Evolutionary conservation across 1,140 invertebrate genomes (phyloP), one percentile per base, ranked within the genome.

Genomic region (Drosophila micromelanica): DNA sequence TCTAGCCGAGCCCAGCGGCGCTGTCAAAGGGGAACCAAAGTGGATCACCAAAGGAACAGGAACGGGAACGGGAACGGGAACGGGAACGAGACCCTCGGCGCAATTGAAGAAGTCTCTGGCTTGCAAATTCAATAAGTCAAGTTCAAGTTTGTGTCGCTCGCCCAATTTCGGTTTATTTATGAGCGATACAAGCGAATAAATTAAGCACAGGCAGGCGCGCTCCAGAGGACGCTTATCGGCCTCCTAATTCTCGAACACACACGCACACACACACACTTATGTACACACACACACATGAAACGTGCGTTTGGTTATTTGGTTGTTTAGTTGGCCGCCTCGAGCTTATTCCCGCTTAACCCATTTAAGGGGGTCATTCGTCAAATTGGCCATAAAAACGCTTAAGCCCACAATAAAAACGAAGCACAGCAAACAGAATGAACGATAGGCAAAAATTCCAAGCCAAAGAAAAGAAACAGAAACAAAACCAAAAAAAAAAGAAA

Each of bases 81-180:
- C 20, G 2, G 48, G 40, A 61, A 60, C 46, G 49, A 38, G 30
- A 62, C 69, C 69, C 63, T 72, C 46, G 46, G 42, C 69, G 62
- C 69, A 72, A 72, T 72, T 72, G 69, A 72, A 72, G 69, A 72
- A 72, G 54, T 74, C 72, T 49, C 37, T 38, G 38, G 7, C 70
- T 61, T 72, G 73, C 70, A 85, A 85, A 87, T 85, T 85, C 81
- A 85, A 85, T 85, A 85, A 87, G 78, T 82, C 80, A 82, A 85
- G 68, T 79, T 65, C 68, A 61, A 51, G 75, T 62, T 67, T 64
- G 55, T 71, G 52, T 63, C 70, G 68, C 68, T 75, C 59, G 64
- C 51, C 73, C 81, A 86, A 85, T 82, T 87, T 77, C 80, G 62
- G 73, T 89, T 84, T 89, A 89, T 89, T 89, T 89, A 89, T 82